phyloP scores from a whole-genome alignment of 2,113 vertebrate genomes.

The Xenopus borealis region DNA sequence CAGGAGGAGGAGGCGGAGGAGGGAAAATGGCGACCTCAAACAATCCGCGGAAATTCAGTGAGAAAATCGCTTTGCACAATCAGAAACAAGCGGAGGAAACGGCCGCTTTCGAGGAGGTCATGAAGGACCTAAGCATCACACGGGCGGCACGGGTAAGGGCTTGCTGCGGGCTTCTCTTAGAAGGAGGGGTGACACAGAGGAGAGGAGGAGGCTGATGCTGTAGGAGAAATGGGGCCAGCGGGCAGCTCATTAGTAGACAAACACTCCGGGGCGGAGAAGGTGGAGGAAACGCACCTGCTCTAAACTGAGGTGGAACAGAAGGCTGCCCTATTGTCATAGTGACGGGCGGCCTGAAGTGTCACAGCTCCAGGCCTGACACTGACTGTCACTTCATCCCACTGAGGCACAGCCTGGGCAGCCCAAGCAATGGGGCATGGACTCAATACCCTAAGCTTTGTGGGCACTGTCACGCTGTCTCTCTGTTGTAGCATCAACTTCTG shows the following conservation, averaged over 20 bases:
- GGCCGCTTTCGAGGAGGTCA: constrained; percentile 91
- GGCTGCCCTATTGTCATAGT: background rate
- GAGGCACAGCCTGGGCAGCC: background rate
- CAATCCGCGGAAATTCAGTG: constrained; percentile 98
- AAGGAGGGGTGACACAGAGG: background rate
- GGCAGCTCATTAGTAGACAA: constrained; percentile 13
- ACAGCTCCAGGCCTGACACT: constrained; percentile 24
- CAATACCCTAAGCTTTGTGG: background rate
- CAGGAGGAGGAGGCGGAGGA: constrained; percentile 55
- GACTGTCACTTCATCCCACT: constrained; percentile 17
- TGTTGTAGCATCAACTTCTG: background rate
- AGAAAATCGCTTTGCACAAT: constrained; percentile 94
- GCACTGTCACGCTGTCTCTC: no score
- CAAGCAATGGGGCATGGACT: background rate
- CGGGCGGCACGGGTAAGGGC: constrained; percentile 85
- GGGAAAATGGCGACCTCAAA: constrained; percentile 96
- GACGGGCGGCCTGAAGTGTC: background rate
- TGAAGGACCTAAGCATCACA: constrained; percentile 92
- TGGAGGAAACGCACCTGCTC: constrained; percentile 3
- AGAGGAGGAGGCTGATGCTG: background rate
- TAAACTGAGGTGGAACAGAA: background rate
- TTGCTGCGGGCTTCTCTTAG: background rate
- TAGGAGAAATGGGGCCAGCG: background rate
- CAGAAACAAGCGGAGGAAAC: constrained; percentile 95
- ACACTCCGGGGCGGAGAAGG: background rate